These are phyloP conservation scores for Acromyrmex heyeri DNA, from an alignment of 1,140 invertebrate species.

Conservation along the genomic window DNA sequence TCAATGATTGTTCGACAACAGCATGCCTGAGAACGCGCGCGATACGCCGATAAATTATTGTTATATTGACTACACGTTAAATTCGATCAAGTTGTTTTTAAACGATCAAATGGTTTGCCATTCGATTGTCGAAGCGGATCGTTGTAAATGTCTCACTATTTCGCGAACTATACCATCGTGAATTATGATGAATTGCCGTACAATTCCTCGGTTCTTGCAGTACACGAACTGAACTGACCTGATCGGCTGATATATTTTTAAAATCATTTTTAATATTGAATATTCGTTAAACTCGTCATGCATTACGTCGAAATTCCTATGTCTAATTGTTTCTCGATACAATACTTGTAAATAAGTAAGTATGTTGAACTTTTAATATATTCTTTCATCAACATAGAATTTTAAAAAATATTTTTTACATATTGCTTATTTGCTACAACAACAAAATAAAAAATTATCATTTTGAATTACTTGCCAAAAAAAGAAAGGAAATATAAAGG, in stretches of 20 bases:
- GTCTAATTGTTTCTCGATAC: not conserved
- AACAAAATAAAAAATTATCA: too few species aligned
- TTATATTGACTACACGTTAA: constrained; percentile 56
- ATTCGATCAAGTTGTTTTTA: constrained; percentile 47
- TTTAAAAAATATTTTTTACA: not conserved
- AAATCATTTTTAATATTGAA: not conserved
- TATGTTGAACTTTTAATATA: not conserved
- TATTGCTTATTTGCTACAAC: too few species aligned
- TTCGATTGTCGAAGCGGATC: constrained; percentile 17
- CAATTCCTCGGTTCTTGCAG: not conserved
- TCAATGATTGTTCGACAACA: constrained; percentile 15
- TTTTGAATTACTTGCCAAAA: too few species aligned
- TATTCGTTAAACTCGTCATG: not conserved
- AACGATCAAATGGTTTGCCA: constrained; percentile 33
- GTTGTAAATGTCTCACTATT: not conserved
- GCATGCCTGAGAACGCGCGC: constrained; percentile 11
- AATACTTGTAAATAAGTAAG: not conserved
- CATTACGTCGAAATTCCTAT: not conserved
- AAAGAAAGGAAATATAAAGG: too few species aligned
- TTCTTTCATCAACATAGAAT: not conserved
- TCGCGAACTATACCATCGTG: not conserved
- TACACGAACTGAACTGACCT: not conserved
- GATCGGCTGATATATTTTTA: not conserved
- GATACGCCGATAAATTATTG: constrained; percentile 59
- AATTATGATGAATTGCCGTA: constrained; percentile 20